These are phyloP conservation scores for Platichthys flesus DNA, from an alignment of 2,113 vertebrate genomes.

Conservation along the genomic window DNA sequence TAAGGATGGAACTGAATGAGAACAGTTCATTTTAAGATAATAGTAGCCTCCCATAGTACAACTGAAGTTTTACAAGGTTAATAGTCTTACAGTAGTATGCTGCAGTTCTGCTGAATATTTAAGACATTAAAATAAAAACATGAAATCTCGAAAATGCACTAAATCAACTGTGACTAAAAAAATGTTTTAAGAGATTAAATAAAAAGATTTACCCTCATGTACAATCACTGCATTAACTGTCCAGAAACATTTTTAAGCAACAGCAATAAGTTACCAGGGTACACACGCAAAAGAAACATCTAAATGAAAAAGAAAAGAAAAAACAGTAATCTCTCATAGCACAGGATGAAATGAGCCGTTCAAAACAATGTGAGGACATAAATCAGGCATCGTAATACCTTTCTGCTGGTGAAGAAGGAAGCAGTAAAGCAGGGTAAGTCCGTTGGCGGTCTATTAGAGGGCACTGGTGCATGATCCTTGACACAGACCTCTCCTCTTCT, in stretches of 20 bases:
- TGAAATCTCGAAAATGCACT: conserved; percentile 13
- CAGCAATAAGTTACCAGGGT: conserved; percentile 32
- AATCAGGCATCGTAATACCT: conserved; percentile 42
- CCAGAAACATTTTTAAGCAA: conserved; percentile 34
- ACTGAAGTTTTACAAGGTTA: neutral
- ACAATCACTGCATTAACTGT: conserved; percentile 41
- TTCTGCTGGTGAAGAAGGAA: conserved; percentile 29
- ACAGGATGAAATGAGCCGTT: conserved; percentile 18
- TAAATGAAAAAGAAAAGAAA: neutral
- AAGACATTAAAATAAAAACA: conserved; percentile 43
- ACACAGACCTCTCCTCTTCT: conserved; percentile 5
- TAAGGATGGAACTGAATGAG: too few relatives aligned
- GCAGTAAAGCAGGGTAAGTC: conserved; percentile 34
- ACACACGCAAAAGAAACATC: conserved; percentile 7
- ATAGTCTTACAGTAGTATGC: conserved; percentile 18
- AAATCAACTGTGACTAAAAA: neutral
- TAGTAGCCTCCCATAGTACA: neutral
- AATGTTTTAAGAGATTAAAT: conserved; percentile 26
- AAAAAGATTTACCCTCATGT: conserved; percentile 22
- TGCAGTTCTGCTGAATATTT: conserved; percentile 15
- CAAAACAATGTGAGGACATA: conserved; percentile 18
- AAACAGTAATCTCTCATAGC: conserved; percentile 8
- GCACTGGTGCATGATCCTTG: conserved; percentile 14
- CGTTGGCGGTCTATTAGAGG: conserved; percentile 2
- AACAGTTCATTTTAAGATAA: neutral